Percentiles rank a stretch among this genome's conserved stretches.
Evolutionary conservation across 2,113 vertebrate genomes (phyloP).

Genomic region (Gavialis gangeticus): DNA sequence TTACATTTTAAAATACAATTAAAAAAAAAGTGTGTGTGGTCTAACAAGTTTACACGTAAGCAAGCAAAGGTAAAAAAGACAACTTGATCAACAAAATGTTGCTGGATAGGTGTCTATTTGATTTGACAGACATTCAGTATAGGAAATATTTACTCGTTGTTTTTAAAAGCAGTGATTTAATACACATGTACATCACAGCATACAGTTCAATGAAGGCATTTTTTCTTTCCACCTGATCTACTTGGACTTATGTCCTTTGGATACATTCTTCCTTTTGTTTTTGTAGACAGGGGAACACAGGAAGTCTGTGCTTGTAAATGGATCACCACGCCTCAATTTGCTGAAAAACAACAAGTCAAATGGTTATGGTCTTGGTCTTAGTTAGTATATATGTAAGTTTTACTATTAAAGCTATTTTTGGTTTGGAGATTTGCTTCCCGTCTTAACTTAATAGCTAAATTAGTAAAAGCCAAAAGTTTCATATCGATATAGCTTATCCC

Average conservation of each 20-base stretch:
- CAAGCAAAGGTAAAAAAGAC: background rate
- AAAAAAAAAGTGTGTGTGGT: background rate
- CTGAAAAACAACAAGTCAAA: conserved; percentile 55
- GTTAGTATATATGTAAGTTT: background rate
- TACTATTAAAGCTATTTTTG: background rate
- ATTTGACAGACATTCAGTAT: background rate
- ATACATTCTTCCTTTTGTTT: background rate
- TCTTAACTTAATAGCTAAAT: background rate
- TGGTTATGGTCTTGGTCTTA: background rate
- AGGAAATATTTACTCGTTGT: background rate
- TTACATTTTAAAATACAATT: background rate
- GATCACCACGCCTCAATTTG: conserved; percentile 74
- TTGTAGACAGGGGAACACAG: background rate
- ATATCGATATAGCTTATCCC: background rate
- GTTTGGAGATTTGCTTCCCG: background rate
- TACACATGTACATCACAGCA: background rate
- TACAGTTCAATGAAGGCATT: background rate
- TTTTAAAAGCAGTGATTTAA: background rate
- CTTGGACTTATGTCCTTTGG: background rate
- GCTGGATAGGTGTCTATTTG: background rate
- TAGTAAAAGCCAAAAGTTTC: background rate
- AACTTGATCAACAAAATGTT: background rate
- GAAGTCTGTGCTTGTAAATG: conserved; percentile 34
- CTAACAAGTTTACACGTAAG: background rate
- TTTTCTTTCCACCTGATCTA: background rate